Base-by-base conservation (phyloP, 2,113 vertebrate genomes). In the Gallinago paraguaiae region DNA sequence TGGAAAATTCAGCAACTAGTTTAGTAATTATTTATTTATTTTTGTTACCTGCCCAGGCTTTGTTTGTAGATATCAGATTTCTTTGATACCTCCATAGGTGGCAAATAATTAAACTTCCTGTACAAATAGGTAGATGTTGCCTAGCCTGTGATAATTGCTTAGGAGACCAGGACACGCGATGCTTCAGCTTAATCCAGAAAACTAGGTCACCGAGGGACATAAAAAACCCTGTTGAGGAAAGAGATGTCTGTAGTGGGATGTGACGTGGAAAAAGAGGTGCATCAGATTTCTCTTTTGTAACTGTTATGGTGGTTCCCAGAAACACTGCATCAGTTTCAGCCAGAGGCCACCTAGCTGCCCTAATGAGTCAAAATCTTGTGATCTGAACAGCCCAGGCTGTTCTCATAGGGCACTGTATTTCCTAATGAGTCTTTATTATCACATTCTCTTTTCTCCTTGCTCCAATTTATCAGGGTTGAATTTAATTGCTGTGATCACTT, bases 401-500 rank as follows among this genome's bases (percentile, higher is more conserved):
- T 88, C 46, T 81, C 83, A 90, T 35, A 67, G 11, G 19, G 7
- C 35, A 80, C 76, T 85, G 95, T 77, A 80, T 76, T 92, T 86
- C 46, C 50, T 86, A 83, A 88, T 90, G 45, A 86, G n/a, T 85
- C 59, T 93, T 90, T 51, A 15, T 35, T 82, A 51, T 92, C 59
- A 25, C 1, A 0, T 63, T 92, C 43, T 71, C 39, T 72, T 77
- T 94, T 82, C 20, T 54, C 7, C n/a, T 82, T 1, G 0, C 37
- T 81, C 33, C 15, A 83, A 0, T 86, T 86, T 88, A 90, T 95
- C 81, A 70, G 84, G 28, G 51, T 70, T 89, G 50, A 79, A 82
- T 82, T 91, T 95, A 93, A 89, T 93, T 86, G 63, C 75, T 87
- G 51, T 86, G 75, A 87, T 92, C 45, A 87, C 82, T 80, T 77